Evolutionary conservation across 2,797 vertebrate genomes (phyloP).

Genomic region (Cyprinodon diabolis): DNA sequence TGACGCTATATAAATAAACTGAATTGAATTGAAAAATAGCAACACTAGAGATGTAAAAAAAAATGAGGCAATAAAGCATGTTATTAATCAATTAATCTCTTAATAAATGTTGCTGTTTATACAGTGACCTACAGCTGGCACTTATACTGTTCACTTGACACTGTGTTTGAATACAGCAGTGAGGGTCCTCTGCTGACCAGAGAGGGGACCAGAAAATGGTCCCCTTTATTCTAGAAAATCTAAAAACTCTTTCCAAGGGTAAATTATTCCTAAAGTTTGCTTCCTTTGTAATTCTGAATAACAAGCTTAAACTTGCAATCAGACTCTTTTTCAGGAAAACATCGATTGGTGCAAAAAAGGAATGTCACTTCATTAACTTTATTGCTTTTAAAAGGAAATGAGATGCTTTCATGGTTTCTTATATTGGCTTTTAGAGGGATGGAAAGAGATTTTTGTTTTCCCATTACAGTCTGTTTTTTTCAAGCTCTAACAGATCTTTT

Average conservation of each 20-base stretch:
- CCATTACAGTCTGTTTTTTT: not conserved
- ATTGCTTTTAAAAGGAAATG: constrained; percentile 29
- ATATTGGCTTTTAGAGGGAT: constrained; percentile 30
- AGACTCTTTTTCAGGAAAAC: constrained; percentile 3
- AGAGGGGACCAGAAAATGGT: not conserved
- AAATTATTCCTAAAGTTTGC: constrained; percentile 36
- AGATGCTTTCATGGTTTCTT: constrained; percentile 36
- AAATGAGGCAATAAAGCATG: too few relatives aligned
- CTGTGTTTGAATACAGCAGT: not conserved
- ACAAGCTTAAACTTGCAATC: not conserved
- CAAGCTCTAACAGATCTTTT: constrained; percentile 35
- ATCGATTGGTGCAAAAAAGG: not conserved
- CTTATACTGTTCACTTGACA: not conserved
- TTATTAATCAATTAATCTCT: not conserved
- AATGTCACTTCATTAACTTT: constrained; percentile 1
- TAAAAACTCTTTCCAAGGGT: constrained; percentile 22
- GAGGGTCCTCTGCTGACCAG: not conserved
- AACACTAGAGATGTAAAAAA: too few relatives aligned
- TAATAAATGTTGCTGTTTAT: not conserved
- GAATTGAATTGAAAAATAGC: too few relatives aligned
- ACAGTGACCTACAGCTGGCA: not conserved
- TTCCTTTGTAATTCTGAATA: not conserved
- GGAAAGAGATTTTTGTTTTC: constrained; percentile 25
- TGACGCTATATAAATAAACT: too few relatives aligned
- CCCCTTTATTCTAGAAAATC: not conserved